Base-by-base conservation (phyloP, 2,888 invertebrate genomes). In the Thecocarcelia acutangulata region DNA sequence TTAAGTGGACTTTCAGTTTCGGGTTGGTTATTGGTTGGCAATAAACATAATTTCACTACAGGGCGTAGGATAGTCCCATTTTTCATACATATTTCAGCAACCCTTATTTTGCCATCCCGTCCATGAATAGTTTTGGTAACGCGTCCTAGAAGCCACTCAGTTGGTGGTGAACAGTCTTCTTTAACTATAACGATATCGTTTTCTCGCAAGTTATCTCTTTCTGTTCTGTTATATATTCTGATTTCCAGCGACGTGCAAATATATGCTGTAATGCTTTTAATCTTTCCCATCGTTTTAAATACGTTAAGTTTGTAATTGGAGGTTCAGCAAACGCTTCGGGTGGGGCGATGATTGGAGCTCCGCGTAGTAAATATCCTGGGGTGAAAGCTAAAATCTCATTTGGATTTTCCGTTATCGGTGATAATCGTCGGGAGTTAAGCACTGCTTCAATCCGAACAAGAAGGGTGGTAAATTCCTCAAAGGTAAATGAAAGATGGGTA, bases 61-160 rank as follows among this genome's bases (percentile, higher is more conserved):
- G n/a, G n/a, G n/a, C n/a, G n/a, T n/a, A n/a, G n/a, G n/a, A n/a
- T n/a, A n/a, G n/a, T n/a, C n/a, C n/a, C n/a, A n/a, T n/a, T n/a
- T n/a, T n/a, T n/a, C n/a, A n/a, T n/a, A n/a, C n/a, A n/a, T n/a
- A n/a, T n/a, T n/a, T n/a, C n/a, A n/a, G n/a, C n/a, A n/a, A n/a
- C n/a, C n/a, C n/a, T n/a, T n/a, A 76, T 44, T 15, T 70, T 63
- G n/a, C 24, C 28, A 19, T 77, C 77, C 17, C 17, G 17, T 13
- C 69, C 56, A 19, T n/a, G 17, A 13, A 77, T 63, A 1, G 28
- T 28, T 0, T 24, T 54, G 1, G 15, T 63, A 11, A 77, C 52
- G 15, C 76, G 52, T 17, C 69, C 59, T 59, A 59, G 2, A 59
- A 68, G n/a, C n/a, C n/a, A n/a, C n/a, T n/a, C n/a, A n/a, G n/a